Percentiles rank a stretch among this genome's conserved stretches.
These are phyloP conservation scores for Plemyria rubiginata DNA, from an alignment of 2,888 invertebrate species.

Conservation along the genomic window DNA sequence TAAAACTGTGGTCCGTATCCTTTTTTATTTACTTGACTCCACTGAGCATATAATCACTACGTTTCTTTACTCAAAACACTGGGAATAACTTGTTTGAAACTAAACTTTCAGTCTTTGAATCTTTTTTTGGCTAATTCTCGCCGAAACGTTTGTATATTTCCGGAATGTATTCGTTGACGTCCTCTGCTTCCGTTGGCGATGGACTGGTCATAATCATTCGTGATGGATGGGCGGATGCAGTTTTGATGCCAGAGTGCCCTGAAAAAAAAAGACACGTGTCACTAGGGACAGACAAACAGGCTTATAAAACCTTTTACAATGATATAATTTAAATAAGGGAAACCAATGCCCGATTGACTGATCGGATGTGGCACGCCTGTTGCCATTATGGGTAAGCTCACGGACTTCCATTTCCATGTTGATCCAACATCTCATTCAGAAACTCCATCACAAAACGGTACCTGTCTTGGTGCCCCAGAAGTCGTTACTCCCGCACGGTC, in stretches of 20 bases:
- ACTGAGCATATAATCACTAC: no score
- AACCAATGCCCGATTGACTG: no score
- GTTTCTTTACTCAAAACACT: slow-evolving; percentile 13
- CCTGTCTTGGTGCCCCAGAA: slow-evolving; percentile 37
- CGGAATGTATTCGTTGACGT: slow-evolving; percentile 26
- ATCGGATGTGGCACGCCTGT: no score
- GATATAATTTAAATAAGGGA: no score
- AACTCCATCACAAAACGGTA: slow-evolving; percentile 10
- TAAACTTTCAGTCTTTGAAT: neutral
- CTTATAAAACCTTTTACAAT: no score
- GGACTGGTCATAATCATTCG: slow-evolving; percentile 19
- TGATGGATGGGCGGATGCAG: slow-evolving; percentile 6
- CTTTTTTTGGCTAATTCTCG: slow-evolving; percentile 9
- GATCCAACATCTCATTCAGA: no score
- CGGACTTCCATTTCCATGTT: no score
- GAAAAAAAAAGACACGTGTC: slow-evolving; percentile 11
- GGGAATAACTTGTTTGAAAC: slow-evolving; percentile 14
- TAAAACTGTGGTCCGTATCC: slow-evolving; percentile 18
- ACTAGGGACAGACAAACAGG: no score
- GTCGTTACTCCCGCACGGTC: slow-evolving; percentile 46
- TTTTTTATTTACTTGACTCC: neutral
- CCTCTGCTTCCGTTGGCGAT: slow-evolving; percentile 5
- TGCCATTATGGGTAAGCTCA: no score
- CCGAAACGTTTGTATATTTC: slow-evolving; percentile 33
- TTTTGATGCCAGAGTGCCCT: slow-evolving; percentile 48